Percentiles rank a stretch among this genome's conserved stretches.
phyloP scores from a whole-genome alignment of 1,140 invertebrate genomes.

The Sitophilus oryzae region DNA sequence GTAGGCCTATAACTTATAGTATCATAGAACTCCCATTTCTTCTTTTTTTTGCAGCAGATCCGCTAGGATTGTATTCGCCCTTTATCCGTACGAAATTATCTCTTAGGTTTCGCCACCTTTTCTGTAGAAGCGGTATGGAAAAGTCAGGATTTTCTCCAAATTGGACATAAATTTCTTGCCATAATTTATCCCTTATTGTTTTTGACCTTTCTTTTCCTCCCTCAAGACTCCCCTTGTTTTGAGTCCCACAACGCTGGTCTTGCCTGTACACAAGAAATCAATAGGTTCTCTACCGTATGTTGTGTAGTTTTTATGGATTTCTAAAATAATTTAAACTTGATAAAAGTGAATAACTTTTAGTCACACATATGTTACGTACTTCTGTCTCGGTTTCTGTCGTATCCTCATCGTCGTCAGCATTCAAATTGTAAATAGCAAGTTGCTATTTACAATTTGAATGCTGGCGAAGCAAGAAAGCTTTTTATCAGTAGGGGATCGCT shows the following conservation, averaged over 20 bases:
- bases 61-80: no score
- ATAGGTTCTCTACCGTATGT: no score
- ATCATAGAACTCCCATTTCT: conserved; percentile 10
- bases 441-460: no score
- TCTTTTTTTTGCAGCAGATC: conserved; percentile 2
- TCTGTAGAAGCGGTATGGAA: conserved; percentile 4
- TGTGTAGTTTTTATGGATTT: no score
- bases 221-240: neutral
- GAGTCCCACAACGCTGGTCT: conserved; percentile 1
- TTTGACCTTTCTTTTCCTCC: neutral
- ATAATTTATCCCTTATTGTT: conserved; percentile 1
- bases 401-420: no score
- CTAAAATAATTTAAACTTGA: no score
- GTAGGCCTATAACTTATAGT: conserved; percentile 2
- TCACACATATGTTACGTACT: no score
- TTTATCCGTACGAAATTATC: conserved; percentile 12
- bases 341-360: no score
- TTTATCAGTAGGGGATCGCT: no score
- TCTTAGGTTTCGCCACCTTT: conserved; percentile 11
- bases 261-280: neutral
- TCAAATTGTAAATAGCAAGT: no score
- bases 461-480: no score
- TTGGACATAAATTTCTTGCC: neutral
- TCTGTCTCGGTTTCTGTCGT: no score
- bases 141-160: conserved; percentile 9